Evolutionary conservation across 2,113 vertebrate genomes (phyloP).

Genomic region (Alouatta palliata): DNA sequence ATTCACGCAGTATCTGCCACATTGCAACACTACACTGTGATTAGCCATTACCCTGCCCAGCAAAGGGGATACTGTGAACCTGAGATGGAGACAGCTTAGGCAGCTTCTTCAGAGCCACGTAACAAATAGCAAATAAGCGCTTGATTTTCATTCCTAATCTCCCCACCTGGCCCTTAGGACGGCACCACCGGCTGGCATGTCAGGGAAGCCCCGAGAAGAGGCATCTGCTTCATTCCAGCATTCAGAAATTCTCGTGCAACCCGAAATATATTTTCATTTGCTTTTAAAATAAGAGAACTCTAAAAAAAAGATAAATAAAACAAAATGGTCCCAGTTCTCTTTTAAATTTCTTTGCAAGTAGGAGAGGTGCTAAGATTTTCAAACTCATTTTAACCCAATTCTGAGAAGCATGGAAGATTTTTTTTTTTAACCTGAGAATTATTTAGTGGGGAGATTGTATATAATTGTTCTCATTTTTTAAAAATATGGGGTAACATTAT

Average conservation of each 20-base stretch:
- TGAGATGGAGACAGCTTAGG: not conserved
- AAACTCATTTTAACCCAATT: conserved; percentile 46
- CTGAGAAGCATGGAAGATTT: not conserved
- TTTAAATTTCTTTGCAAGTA: conserved; percentile 56
- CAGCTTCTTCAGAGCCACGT: not conserved
- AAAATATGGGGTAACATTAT: not conserved
- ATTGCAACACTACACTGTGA: not conserved
- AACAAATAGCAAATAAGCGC: not conserved
- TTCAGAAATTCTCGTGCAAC: not conserved
- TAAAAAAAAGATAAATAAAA: conserved; percentile 16
- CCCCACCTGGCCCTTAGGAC: not conserved
- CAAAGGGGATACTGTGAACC: not conserved
- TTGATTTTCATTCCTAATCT: not conserved
- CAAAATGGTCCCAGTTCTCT: conserved; percentile 29
- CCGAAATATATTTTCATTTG: conserved; percentile 42
- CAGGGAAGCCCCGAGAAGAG: not conserved
- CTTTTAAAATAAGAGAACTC: conserved; percentile 64
- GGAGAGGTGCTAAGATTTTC: conserved; percentile 57
- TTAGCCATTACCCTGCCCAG: not conserved
- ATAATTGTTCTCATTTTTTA: not conserved
- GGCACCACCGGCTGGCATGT: not conserved
- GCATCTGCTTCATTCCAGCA: not conserved
- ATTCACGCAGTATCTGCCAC: too few relatives aligned
- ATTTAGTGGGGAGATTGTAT: not conserved
- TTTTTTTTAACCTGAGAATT: not conserved